Evolutionary conservation across 2,113 vertebrate species (phyloP).

Genomic region (Brachyhypopomus occidentalis): DNA sequence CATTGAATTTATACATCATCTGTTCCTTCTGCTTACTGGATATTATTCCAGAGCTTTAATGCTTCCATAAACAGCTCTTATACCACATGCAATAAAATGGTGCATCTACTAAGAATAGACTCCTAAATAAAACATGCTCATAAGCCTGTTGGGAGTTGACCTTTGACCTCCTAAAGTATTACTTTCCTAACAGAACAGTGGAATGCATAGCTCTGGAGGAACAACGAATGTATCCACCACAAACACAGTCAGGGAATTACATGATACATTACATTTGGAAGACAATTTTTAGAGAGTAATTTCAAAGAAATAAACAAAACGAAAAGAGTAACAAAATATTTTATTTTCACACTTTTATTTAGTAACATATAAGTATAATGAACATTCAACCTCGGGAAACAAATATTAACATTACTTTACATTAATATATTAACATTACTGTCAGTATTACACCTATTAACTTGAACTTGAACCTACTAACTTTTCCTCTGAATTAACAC

Average conservation of each 20-base stretch:
- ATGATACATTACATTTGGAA: background rate
- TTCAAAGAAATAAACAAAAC: too few species aligned
- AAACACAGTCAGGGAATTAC: background rate
- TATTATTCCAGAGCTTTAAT: conserved; percentile 6
- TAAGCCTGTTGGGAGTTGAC: conserved; percentile 1
- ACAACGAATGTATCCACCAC: background rate
- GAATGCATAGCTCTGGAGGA: background rate
- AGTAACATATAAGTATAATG: conserved; percentile 35
- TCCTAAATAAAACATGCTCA: conserved; percentile 21
- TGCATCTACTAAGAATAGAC: background rate
- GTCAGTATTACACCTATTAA: conserved; percentile 62
- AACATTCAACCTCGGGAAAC: conserved; percentile 42
- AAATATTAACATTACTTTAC: conserved; percentile 64
- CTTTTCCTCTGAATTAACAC: conserved; percentile 55
- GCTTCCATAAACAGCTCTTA: conserved; percentile 11
- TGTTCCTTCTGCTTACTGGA: conserved; percentile 15
- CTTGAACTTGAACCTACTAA: conserved; percentile 43
- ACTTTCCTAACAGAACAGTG: background rate
- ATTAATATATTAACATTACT: conserved; percentile 61
- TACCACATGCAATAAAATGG: conserved; percentile 16
- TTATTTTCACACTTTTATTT: conserved; percentile 13
- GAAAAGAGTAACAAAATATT: conserved; percentile 4
- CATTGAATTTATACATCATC: conserved; percentile 27
- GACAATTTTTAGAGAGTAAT: background rate
- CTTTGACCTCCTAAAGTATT: conserved; percentile 13